Conservation (phyloP, 2,888 invertebrate species). For the Drosophila pegasa region DNA sequence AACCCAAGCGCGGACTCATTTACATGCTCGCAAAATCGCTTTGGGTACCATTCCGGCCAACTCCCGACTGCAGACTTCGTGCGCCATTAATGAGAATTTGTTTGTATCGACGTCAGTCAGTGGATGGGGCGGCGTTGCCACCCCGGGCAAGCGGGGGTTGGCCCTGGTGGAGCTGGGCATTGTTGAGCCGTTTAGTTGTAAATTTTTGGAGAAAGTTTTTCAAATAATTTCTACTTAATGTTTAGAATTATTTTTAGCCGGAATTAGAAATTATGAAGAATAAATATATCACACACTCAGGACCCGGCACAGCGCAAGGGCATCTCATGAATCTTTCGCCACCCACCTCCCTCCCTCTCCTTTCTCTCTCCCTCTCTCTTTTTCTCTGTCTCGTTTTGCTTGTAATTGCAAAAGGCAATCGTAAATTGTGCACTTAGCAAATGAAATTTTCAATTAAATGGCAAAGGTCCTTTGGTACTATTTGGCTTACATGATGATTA, state of each 20-base stretch:
- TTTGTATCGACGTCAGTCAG: constrained; percentile 80
- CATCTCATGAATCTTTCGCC: constrained; percentile 52
- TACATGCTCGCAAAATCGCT: constrained; percentile 72
- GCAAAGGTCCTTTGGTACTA: constrained; percentile 17
- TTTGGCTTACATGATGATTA: constrained; percentile 3
- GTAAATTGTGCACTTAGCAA: constrained; percentile 72
- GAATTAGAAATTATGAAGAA: constrained; percentile 81
- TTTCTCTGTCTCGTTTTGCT: constrained; percentile 3
- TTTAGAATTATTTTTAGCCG: constrained; percentile 80
- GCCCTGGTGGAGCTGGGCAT: constrained; percentile 7
- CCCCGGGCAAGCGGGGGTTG: neutral
- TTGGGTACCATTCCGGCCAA: constrained; percentile 63
- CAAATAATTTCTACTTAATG: constrained; percentile 84
- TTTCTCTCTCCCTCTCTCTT: constrained; percentile 26
- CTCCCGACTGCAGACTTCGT: constrained; percentile 50
- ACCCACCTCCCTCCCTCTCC: constrained; percentile 25
- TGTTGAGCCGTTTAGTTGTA: constrained; percentile 70
- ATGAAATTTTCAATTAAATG: constrained; percentile 52
- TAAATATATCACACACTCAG: constrained; percentile 71
- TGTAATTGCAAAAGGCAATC: constrained; percentile 59
- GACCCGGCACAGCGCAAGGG: constrained; percentile 30
- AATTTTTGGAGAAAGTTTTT: constrained; percentile 80
- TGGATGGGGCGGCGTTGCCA: constrained; percentile 17
- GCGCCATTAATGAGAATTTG: constrained; percentile 83
- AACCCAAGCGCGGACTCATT: constrained; percentile 73